phyloP scores from a whole-genome alignment of 2,888 invertebrate species.

The Aporophyla nigra region DNA sequence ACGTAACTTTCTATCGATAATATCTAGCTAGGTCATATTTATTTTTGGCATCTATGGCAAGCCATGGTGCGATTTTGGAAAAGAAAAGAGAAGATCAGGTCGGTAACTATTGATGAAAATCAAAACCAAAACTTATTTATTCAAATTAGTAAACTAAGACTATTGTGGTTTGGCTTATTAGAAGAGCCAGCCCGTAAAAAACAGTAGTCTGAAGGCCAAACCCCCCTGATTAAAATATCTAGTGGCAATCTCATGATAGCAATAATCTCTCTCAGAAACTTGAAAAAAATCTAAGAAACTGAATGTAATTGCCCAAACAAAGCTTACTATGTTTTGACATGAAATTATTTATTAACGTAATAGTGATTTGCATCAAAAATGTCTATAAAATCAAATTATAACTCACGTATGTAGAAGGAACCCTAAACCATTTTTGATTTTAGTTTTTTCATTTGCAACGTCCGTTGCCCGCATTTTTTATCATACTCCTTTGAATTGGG shows the following conservation, averaged over 20 bases:
- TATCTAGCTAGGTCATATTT: not conserved
- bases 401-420: constrained; percentile 42
- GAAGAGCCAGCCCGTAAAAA: not conserved
- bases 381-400: not conserved
- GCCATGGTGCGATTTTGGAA: not conserved
- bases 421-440: constrained; percentile 63
- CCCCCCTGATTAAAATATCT: not conserved
- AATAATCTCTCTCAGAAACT: no score
- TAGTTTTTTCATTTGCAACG: constrained; percentile 68
- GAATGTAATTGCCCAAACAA: not conserved
- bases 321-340: no score
- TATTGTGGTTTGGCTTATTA: not conserved
- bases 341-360: no score
- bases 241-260: not conserved
- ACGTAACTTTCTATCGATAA: no score
- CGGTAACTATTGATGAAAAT: not conserved
- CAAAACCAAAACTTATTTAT: no score
- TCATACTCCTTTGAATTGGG: constrained; percentile 61
- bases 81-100: not conserved
- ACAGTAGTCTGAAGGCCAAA: no score
- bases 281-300: no score
- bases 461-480: constrained; percentile 69
- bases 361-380: not conserved
- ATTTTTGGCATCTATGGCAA: not conserved
- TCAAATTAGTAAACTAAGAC: no score